phyloP scores from a whole-genome alignment of 1,140 invertebrate species.

The Apocrypta bakeri region DNA sequence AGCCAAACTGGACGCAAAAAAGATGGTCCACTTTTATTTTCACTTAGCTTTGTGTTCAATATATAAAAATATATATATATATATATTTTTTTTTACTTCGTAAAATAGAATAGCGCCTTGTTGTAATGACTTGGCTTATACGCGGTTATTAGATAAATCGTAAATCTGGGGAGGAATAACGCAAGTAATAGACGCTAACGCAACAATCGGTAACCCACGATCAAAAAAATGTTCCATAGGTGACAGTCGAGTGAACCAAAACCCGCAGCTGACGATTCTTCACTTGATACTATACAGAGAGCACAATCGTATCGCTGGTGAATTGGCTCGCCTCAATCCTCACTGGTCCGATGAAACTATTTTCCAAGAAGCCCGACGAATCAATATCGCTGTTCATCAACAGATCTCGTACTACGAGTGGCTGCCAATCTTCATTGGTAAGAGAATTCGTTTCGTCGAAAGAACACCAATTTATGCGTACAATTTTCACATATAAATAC shows the following conservation, averaged over 20 bases:
- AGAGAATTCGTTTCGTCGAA: not conserved
- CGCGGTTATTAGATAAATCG: no score
- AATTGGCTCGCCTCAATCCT: conserved; percentile 84
- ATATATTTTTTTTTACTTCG: no score
- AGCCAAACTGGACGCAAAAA: not conserved
- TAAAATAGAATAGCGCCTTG: conserved; percentile 47
- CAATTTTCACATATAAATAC: no score
- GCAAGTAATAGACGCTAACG: conserved; percentile 16
- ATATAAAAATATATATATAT: no score
- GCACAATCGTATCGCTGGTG: conserved; percentile 90
- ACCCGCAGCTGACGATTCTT: conserved; percentile 85
- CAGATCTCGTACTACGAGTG: conserved; percentile 92
- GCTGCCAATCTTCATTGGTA: conserved; percentile 86
- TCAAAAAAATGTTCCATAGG: conserved; percentile 74
- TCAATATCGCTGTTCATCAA: conserved; percentile 86
- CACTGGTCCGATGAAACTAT: conserved; percentile 90
- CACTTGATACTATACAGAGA: conserved; percentile 91
- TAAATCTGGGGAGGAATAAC: conserved; percentile 21
- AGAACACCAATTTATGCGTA: no score
- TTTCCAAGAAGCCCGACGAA: conserved; percentile 90
- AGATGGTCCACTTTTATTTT: conserved; percentile 1
- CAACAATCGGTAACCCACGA: not conserved
- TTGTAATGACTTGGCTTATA: no score
- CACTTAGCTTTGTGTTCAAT: conserved; percentile 24
- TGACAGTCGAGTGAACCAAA: conserved; percentile 91